phyloP scores from a whole-genome alignment of 2,888 invertebrate genomes.

The Anthoptus insignis region DNA sequence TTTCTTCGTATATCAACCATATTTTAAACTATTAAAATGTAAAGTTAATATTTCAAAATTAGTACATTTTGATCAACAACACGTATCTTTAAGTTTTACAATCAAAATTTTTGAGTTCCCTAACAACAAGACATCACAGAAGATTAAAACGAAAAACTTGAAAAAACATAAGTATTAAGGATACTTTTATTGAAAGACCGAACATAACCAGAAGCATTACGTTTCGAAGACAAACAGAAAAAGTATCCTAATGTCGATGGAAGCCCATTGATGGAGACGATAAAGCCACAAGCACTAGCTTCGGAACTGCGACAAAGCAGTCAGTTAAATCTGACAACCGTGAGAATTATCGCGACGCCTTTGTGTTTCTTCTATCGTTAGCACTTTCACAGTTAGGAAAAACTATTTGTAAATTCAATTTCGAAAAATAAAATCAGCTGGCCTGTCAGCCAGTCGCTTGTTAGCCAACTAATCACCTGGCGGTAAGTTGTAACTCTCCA shows the following conservation, averaged over 20 bases:
- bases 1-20: too few relatives aligned
- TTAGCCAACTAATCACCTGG: too few relatives aligned
- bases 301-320: neutral
- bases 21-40: too few relatives aligned
- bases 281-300: neutral
- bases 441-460: too few relatives aligned
- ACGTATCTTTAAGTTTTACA: too few relatives aligned
- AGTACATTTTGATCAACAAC: too few relatives aligned
- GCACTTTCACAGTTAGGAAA: conserved; percentile 73
- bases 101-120: too few relatives aligned
- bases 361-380: conserved; percentile 25
- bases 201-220: neutral
- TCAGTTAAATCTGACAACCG: conserved; percentile 8
- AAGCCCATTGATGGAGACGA: neutral
- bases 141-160: too few relatives aligned
- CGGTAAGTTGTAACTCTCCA: too few relatives aligned
- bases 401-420: conserved; percentile 68
- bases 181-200: neutral
- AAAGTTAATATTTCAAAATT: too few relatives aligned
- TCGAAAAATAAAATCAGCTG: conserved; percentile 82
- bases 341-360: conserved; percentile 8
- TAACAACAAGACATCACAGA: too few relatives aligned
- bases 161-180: too few relatives aligned
- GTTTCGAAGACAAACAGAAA: neutral
- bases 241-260: neutral